These are phyloP conservation scores for Tyrophagus putrescentiae DNA, from an alignment of 1,140 invertebrate genomes.

Conservation along the genomic window DNA sequence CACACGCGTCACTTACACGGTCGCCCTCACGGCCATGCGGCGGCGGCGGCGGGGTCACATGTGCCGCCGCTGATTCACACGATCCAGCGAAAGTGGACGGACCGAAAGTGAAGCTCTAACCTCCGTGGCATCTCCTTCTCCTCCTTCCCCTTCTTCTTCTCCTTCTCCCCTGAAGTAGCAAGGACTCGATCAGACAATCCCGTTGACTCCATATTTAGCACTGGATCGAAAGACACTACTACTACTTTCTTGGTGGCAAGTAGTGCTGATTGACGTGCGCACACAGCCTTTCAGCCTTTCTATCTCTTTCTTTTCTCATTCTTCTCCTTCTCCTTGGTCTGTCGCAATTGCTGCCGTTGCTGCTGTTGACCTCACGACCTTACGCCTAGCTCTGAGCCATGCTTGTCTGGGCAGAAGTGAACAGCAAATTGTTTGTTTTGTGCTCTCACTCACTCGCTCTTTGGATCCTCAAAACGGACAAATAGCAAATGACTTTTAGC, in stretches of 20 bases:
- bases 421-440: slow-evolving; percentile 13
- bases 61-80: slow-evolving; percentile 8
- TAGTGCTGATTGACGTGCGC: neutral
- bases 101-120: neutral
- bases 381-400: too few relatives aligned
- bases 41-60: slow-evolving; percentile 7
- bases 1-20: slow-evolving; percentile 2
- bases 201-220: neutral
- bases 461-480: neutral
- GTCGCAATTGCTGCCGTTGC: neutral
- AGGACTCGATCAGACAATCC: neutral
- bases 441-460: neutral
- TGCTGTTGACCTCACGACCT: neutral
- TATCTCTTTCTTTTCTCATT: neutral
- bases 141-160: too few relatives aligned
- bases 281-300: neutral
- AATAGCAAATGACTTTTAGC: neutral
- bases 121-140: neutral
- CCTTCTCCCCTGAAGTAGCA: too few relatives aligned
- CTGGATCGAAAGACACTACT: neutral
- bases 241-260: too few relatives aligned
- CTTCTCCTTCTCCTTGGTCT: neutral
- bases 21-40: neutral
- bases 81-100: slow-evolving; percentile 5
- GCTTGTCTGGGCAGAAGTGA: neutral